Conservation (phyloP, 2,888 invertebrate species). For the Achlya flavicornis region DNA sequence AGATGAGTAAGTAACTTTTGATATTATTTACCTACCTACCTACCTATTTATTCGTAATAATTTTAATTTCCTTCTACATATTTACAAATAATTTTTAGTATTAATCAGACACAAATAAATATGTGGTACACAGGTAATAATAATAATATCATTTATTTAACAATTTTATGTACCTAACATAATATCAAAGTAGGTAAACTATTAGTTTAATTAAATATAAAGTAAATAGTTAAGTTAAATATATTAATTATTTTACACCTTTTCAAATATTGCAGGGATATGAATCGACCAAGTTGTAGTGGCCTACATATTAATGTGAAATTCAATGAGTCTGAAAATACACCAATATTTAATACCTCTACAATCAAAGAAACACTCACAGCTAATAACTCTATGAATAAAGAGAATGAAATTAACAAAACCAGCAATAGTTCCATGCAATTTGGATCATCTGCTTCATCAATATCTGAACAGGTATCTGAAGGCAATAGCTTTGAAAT, state of each 20-base stretch:
- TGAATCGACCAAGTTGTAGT: constrained; percentile 50
- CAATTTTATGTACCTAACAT: too few species aligned
- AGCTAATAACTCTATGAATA: constrained; percentile 24
- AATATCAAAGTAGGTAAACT: too few species aligned
- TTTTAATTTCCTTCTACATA: background rate
- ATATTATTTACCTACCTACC: too few species aligned
- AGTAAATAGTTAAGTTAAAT: too few species aligned
- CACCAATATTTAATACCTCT: background rate
- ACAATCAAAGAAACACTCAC: background rate
- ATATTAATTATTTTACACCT: too few species aligned
- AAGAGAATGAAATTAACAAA: constrained; percentile 36
- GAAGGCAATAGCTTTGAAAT: constrained; percentile 51
- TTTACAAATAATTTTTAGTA: too few species aligned
- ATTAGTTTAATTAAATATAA: too few species aligned
- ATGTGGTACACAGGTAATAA: too few species aligned
- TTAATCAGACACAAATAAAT: too few species aligned
- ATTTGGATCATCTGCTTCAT: constrained; percentile 51
- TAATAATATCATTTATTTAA: too few species aligned
- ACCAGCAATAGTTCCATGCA: constrained; percentile 25
- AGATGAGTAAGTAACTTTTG: constrained; percentile 65
- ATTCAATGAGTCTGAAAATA: background rate
- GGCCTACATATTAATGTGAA: constrained; percentile 28
- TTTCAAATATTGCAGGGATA: constrained; percentile 46
- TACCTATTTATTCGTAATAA: too few species aligned
- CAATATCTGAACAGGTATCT: constrained; percentile 52